Base-by-base conservation (phyloP, 2,888 invertebrate genomes). In the Stomorhina lunata region DNA sequence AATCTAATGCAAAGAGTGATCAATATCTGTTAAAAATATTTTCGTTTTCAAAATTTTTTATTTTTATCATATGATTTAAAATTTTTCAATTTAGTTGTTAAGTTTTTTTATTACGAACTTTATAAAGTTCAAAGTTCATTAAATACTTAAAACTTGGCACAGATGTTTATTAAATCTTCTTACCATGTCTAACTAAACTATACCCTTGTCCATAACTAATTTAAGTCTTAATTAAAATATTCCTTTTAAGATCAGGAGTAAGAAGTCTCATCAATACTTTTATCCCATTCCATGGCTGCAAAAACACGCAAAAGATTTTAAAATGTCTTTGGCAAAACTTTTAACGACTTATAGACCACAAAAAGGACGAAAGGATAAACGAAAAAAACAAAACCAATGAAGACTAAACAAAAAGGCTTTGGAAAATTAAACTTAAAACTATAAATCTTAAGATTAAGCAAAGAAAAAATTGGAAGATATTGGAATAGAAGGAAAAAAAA, bases 191-290 rank as follows among this genome's bases (percentile, higher is more conserved):
- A 10, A 40, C 37, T 48, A 27, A 59, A 43, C 79, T 25, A 15
- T 32, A 73, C 66, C 63, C 59, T 53, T 57, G 65, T 89, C 88
- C 89, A 88, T 89, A 87, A 89, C 25, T 88, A 75, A 90, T 90
- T 90, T 88, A 87, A 73, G 86, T 89, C 90, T 90, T 90, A 90
- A 90, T 90, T 90, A 90, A 90, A 90, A 90, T 87, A 88, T 87
- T 86, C 3, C 87, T 63, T 22, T 15, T 10, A 40, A 27, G 12
- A 20, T n/a, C 4, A n/a, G n/a, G 32, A 10, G 22, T 20, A 37
- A 15, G 9, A 27, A 48, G 37, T 10, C 37, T 43, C 15, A 79
- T 66, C 57, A 43, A 69, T 75, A 75, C 17, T 40, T 15, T 50
- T 4, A n/a, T 9, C n/a, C 43, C 50, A 37, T 17, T 25, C n/a